These are phyloP conservation scores for Dusona sp. DNA, from an alignment of 2,888 invertebrate species.

Conservation along the genomic window DNA sequence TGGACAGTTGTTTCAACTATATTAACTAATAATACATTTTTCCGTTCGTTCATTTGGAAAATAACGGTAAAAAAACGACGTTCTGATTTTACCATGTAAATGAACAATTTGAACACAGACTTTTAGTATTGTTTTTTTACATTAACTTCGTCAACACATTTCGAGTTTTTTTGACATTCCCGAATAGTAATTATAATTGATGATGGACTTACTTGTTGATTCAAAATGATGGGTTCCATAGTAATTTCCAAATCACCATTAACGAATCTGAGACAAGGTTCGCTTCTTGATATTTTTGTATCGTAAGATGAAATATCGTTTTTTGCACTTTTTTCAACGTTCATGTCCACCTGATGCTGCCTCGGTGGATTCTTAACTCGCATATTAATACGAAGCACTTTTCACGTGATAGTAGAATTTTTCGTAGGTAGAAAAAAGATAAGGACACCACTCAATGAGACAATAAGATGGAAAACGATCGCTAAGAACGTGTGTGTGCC, in stretches of 20 bases:
- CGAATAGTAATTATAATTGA: too few species aligned
- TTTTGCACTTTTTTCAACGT: slow-evolving; percentile 45
- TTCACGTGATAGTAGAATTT: slow-evolving; percentile 1
- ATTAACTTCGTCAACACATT: too few species aligned
- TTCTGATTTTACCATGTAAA: not conserved
- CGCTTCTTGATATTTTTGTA: slow-evolving; percentile 61
- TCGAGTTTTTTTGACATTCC: not conserved
- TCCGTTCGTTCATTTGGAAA: too few species aligned
- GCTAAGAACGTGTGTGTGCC: slow-evolving; percentile 9
- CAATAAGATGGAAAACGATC: not conserved
- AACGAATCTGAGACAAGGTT: slow-evolving; percentile 58
- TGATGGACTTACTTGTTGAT: slow-evolving; percentile 33
- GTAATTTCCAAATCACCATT: slow-evolving; percentile 55
- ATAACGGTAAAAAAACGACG: not conserved
- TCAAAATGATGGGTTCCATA: slow-evolving; percentile 40
- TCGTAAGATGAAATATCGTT: slow-evolving; percentile 46
- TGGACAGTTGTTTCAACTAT: not conserved
- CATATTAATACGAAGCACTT: slow-evolving; percentile 73
- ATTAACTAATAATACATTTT: not conserved
- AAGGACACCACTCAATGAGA: not conserved
- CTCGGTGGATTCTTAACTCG: slow-evolving; percentile 79
- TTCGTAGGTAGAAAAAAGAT: not conserved
- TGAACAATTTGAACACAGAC: not conserved
- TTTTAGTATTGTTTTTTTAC: too few species aligned
- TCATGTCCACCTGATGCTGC: slow-evolving; percentile 67